phyloP scores from a whole-genome alignment of 2,113 vertebrate species.

The Montifringilla adamsi region DNA sequence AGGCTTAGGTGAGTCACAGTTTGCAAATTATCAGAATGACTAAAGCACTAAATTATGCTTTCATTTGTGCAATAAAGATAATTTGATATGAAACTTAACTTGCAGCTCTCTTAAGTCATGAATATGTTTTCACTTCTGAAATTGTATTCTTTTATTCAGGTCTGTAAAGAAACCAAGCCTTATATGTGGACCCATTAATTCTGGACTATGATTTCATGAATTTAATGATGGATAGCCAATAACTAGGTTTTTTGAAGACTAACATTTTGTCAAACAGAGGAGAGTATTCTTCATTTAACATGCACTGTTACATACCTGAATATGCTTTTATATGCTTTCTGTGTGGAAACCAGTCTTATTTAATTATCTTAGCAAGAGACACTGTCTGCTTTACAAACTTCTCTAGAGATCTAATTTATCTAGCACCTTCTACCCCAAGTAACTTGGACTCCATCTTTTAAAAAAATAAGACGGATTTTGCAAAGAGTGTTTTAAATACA shows the following conservation, averaged over 20 bases:
- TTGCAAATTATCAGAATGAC: neutral
- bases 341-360: neutral
- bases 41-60: slow-evolving; percentile 5
- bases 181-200: neutral
- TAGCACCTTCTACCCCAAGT: neutral
- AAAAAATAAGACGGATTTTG: neutral
- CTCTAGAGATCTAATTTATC: neutral
- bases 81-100: neutral
- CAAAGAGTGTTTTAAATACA: neutral
- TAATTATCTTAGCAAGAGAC: neutral
- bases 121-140: neutral
- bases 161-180: neutral
- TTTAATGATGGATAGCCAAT: neutral
- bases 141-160: neutral
- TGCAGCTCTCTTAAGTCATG: neutral
- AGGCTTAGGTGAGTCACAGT: neutral
- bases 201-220: neutral
- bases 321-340: neutral
- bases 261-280: neutral
- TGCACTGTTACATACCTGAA: neutral
- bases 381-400: neutral
- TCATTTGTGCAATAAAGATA: neutral
- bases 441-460: neutral
- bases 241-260: neutral
- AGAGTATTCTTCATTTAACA: neutral